phyloP scores from a whole-genome alignment of 1,140 invertebrate species.

The fruit fly (Drosophila melanogaster) region DNA sequence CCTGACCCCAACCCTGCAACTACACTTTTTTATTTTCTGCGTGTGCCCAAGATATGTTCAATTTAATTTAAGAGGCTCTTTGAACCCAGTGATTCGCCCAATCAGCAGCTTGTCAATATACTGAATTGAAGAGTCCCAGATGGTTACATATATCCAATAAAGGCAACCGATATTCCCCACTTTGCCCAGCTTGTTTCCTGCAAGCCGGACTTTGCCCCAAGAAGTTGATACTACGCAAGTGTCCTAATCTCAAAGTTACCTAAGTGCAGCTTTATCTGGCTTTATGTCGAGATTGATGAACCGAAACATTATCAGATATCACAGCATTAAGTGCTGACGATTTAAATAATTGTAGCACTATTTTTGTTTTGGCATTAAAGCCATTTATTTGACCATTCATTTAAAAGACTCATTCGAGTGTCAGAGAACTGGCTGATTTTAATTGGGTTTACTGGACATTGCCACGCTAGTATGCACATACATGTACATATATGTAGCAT shows the following conservation, averaged over 20 bases:
- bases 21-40: conserved; percentile 11
- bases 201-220: conserved; percentile 5
- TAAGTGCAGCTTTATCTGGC: not conserved
- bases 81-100: conserved; percentile 58
- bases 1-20: conserved; percentile 23
- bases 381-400: conserved; percentile 4
- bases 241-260: conserved; percentile 7
- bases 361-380: conserved; percentile 13
- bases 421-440: conserved; percentile 13
- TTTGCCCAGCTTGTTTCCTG: not conserved
- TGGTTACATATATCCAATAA: conserved; percentile 6
- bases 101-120: conserved; percentile 48
- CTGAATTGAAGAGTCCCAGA: conserved; percentile 13
- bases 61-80: conserved; percentile 42
- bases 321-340: not conserved
- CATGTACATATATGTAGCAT: not conserved
- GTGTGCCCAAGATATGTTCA: conserved; percentile 12
- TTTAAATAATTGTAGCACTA: conserved; percentile 17
- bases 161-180: not conserved
- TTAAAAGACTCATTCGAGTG: conserved; percentile 1
- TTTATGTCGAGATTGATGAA: conserved; percentile 40
- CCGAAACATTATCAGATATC: conserved; percentile 18
- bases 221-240: conserved; percentile 8
- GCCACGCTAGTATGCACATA: not conserved
- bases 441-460: conserved; percentile 27